These are phyloP conservation scores for Stercorarius parasiticus DNA, from an alignment of 2,113 vertebrate genomes.

Conservation along the genomic window DNA sequence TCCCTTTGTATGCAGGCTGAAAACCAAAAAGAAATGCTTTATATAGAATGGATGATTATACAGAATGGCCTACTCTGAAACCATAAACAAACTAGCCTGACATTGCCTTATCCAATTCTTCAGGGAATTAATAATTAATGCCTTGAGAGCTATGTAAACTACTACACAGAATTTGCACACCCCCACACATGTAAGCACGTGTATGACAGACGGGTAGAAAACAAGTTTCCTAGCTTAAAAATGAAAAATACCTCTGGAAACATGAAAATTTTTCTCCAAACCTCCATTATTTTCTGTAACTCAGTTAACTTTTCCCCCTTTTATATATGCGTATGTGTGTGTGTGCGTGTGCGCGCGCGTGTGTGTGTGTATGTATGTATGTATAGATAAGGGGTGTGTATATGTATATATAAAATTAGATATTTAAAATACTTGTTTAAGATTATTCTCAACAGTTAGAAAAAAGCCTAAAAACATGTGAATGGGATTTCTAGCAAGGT, in stretches of 20 bases:
- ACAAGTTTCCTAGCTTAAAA: background rate
- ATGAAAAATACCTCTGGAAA: background rate
- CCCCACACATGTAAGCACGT: accelerated
- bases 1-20: background rate
- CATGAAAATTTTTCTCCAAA: background rate
- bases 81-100: background rate
- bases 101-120: background rate
- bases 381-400: background rate
- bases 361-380: accelerated
- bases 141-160: background rate
- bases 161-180: background rate
- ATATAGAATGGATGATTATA: background rate
- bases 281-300: background rate
- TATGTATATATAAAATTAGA: background rate
- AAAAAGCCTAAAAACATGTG: background rate
- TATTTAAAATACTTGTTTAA: background rate
- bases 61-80: background rate
- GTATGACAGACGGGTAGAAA: background rate
- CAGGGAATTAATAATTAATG: background rate
- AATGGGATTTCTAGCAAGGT: background rate
- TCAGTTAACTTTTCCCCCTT: background rate
- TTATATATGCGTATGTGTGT: background rate
- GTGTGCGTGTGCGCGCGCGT: accelerated
- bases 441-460: background rate
- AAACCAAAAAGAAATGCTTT: background rate